These are phyloP conservation scores for Dromas ardeola DNA, from an alignment of 2,113 vertebrate genomes.

Conservation along the genomic window DNA sequence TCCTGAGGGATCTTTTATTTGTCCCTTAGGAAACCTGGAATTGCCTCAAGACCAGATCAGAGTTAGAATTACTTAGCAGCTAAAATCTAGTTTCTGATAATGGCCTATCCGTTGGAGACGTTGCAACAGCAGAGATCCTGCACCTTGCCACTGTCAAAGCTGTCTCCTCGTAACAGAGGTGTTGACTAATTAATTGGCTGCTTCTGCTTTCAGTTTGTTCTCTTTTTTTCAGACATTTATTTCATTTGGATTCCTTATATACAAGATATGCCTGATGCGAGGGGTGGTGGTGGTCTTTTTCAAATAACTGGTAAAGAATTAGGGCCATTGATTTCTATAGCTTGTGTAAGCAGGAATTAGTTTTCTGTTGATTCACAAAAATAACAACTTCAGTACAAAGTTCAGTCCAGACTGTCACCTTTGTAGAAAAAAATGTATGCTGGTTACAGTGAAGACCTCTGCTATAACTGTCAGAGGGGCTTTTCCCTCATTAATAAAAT, in stretches of 20 bases:
- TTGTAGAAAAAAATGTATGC: not conserved
- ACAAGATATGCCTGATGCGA: not conserved
- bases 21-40: not conserved
- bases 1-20: not conserved
- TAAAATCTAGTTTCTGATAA: not conserved
- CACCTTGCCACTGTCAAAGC: not conserved
- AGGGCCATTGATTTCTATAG: not conserved
- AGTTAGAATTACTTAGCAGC: not conserved
- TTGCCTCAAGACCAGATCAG: not conserved
- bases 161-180: not conserved
- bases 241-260: not conserved
- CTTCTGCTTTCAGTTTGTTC: not conserved
- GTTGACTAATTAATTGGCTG: not conserved
- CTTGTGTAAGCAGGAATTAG: not conserved
- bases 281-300: not conserved
- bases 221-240: not conserved
- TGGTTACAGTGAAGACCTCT: not conserved
- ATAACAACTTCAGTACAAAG: not conserved
- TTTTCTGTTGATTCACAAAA: not conserved
- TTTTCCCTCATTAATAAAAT: not conserved
- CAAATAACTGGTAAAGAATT: not conserved
- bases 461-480: not conserved
- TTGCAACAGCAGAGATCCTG: not conserved
- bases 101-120: not conserved
- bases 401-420: not conserved